Conservation (phyloP, 2,113 vertebrate species). For the Ophthalmolycus amberensis region DNA sequence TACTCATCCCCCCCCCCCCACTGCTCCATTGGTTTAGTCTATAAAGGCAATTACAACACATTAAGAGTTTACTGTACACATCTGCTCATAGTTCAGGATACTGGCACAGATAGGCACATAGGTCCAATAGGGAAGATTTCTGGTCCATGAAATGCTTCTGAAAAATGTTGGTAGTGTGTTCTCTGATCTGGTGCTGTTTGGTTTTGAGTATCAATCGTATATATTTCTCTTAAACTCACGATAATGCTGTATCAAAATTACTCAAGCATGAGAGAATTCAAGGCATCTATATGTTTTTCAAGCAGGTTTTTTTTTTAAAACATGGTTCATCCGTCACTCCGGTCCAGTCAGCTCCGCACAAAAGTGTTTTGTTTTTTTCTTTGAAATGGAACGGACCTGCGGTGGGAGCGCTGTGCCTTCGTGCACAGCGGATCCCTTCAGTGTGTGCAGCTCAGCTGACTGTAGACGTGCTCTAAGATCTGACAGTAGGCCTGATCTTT, state of each 20-base stretch:
- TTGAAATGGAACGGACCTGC: background rate
- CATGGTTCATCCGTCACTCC: conserved; percentile 13
- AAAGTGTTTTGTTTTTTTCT: background rate
- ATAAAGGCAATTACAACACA: conserved; percentile 57
- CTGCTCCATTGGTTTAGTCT: conserved; percentile 33
- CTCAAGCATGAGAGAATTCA: conserved; percentile 28
- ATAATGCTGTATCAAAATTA: conserved; percentile 29
- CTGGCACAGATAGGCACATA: conserved; percentile 62
- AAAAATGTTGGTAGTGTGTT: background rate
- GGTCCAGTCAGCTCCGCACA: background rate
- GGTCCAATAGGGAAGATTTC: conserved; percentile 55
- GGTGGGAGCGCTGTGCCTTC: background rate
- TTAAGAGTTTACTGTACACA: conserved; percentile 36
- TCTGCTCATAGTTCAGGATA: conserved; percentile 30
- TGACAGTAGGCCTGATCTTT: conserved; percentile 93
- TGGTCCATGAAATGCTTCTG: conserved; percentile 16
- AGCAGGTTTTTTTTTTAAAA: conserved; percentile 36
- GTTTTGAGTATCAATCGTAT: conserved; percentile 3
- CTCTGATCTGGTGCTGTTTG: conserved; percentile 4
- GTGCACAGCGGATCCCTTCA: conserved; percentile 51
- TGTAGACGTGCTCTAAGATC: conserved; percentile 92
- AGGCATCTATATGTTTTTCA: conserved; percentile 62
- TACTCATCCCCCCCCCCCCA: background rate
- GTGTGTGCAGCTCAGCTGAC: conserved; percentile 83
- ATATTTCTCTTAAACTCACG: background rate